Evolutionary conservation across 2,888 invertebrate species (phyloP).

Genomic region (Tetrapedia diversipes): DNA sequence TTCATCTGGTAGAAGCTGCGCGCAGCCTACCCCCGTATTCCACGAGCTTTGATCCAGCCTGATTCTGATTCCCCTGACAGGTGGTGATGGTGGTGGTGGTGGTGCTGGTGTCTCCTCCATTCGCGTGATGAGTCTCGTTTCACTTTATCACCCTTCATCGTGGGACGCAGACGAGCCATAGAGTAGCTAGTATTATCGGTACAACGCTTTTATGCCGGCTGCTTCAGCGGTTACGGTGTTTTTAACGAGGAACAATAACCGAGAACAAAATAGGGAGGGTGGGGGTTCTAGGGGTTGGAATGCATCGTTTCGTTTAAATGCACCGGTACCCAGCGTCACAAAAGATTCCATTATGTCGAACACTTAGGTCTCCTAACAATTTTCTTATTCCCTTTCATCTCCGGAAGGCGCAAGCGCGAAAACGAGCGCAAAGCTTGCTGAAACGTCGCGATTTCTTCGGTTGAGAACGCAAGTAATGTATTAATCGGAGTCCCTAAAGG

Average conservation of each 20-base stretch:
- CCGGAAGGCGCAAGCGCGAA: too few species aligned
- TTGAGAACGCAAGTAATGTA: too few species aligned
- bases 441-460: too few species aligned
- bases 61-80: conserved; percentile 63
- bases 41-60: conserved; percentile 61
- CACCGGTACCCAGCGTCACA: conserved; percentile 2
- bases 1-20: conserved; percentile 54
- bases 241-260: conserved; percentile 47
- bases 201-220: conserved; percentile 52
- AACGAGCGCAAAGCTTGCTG: too few species aligned
- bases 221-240: conserved; percentile 46
- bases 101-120: conserved; percentile 56
- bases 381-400: background rate
- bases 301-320: conserved; percentile 37
- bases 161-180: conserved; percentile 23
- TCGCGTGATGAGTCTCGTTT: conserved; percentile 68
- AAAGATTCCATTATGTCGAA: conserved; percentile 44
- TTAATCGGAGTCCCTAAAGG: too few species aligned
- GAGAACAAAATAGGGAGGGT: conserved; percentile 35
- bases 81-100: conserved; percentile 48
- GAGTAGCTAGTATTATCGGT: conserved; percentile 47
- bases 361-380: conserved; percentile 25
- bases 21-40: conserved; percentile 20
- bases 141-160: conserved; percentile 62
- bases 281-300: too few species aligned